Base-by-base conservation (phyloP, 1,140 invertebrate genomes). In the Heliconius congener region DNA sequence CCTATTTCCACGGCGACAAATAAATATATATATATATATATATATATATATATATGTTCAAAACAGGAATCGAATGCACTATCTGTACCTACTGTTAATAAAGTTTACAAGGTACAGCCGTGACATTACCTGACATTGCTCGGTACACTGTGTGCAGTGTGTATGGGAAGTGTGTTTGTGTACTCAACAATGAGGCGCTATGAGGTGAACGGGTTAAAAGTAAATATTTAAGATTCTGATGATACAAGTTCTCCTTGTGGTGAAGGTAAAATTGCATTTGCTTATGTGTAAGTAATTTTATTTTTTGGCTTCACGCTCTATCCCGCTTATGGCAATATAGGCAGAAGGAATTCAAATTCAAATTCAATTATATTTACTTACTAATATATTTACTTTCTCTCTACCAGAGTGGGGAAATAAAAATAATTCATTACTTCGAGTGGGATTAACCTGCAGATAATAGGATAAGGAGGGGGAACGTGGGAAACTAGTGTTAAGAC, bases 121-220 rank as follows among this genome's bases (percentile, higher is more conserved):
- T 66, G 23, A 66, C 27, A 27, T 66, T 66, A 27, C 11, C 8
- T 66, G 60, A 66, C 60, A 66, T 23, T 60, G n/a, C 23, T 60
- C 8, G n/a, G 27, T 30, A 30, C 60, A 46, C 13, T 5, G n/a
- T 11, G n/a, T 66, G 2, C 23, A n/a, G 2, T 1, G 52, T 23
- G 19, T 66, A 30, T 66, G 60, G 23, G 60, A 66, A 66, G 9
- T 66, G 13, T 27, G 60, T 11, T 66, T 30, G 60, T 66, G 9
- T 66, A 57, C n/a, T 23, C 23, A 27, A 66, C 60, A 66, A 66
- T 66, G 23, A 66, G 60, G 60, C 11, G 27, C 3, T 30, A 30
- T 66, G 27, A 66, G 60, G 60, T 66, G 27, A 66, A 66, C 60
- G 8, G 60, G 60, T 66, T 27, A 66, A 66, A 30, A 66, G 60